Evolutionary conservation across 2,113 vertebrate species (phyloP), one percentile per base, ranked within the genome.

Genomic region (Egretta garzetta): DNA sequence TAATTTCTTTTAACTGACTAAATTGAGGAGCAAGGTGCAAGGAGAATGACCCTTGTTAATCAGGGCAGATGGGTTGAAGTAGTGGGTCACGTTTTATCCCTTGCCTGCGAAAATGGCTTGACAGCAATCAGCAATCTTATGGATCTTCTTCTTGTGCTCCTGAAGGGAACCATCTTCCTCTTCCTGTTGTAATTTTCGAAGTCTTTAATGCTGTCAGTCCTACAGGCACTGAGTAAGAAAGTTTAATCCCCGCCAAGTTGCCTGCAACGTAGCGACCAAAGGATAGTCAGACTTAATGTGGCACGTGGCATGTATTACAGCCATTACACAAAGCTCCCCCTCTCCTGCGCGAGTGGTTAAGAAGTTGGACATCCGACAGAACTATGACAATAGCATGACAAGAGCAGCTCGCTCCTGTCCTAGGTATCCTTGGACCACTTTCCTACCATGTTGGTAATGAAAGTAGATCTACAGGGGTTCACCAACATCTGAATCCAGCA

Each of bases 1-100:
- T 92, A 14, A 26, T 93, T 92, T 72, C 32, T 92, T 96, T 75
- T 84, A 86, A 68, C 62, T 70, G 24, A 45, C 73, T 94, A 75
- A 91, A 85, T 10, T 37, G 70, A 86, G 37, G 64, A 76, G 43
- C 39, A 88, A 87, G 33, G 80, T 92, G 43, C 37, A 75, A 81
- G 71, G 60, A 75, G 66, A 95, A 72, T 82, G 77, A 93, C 80
- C 58, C 18, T 85, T 32, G 32, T 93, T 91, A 79, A 60, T 91
- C 53, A 79, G 49, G 76, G 70, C 33, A 85, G 27, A 67, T 37
- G 22, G 60, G 32, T 87, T 93, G 62, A 85, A 87, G 58, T 56
- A 68, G 26, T 62, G 64, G 63, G 77, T 93, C 62, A 80, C 39
- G 66, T 92, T 96, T 97, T 89, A 87, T 91, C 35, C 27, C 23